Conservation (phyloP, 64 coral and sea anemone genomes). For the Montipora foliosa region DNA sequence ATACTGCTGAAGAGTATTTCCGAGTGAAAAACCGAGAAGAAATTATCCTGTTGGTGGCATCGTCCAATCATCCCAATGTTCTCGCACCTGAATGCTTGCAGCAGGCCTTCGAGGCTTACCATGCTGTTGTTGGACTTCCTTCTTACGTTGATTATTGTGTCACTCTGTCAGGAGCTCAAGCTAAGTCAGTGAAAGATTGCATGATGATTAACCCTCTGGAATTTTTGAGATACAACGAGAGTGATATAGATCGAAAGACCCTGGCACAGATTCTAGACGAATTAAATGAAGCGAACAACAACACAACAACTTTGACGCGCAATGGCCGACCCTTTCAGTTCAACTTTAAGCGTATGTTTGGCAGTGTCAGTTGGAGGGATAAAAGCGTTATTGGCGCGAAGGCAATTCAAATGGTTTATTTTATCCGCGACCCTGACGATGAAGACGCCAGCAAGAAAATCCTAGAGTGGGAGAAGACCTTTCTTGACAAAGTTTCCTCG, state of each 20-base stretch:
- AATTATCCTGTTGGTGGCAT: slow-evolving; percentile 65
- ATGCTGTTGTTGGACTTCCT: slow-evolving; percentile 17
- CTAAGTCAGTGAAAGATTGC: slow-evolving; percentile 33
- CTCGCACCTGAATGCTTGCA: slow-evolving; percentile 58
- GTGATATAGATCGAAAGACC: slow-evolving; percentile 37
- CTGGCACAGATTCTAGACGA: slow-evolving; percentile 19
- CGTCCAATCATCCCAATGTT: slow-evolving; percentile 33
- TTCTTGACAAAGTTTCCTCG: slow-evolving; percentile 33
- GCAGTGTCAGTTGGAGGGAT: slow-evolving; percentile 16
- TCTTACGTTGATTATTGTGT: slow-evolving; percentile 68
- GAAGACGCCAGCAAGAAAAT: slow-evolving; percentile 13
- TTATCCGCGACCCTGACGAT: slow-evolving; percentile 10
- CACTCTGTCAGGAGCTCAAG: slow-evolving; percentile 24
- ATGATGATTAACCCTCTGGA: slow-evolving; percentile 75
- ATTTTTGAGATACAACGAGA: slow-evolving; percentile 58
- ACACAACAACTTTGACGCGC: slow-evolving; percentile 18
- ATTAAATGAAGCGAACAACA: slow-evolving; percentile 18
- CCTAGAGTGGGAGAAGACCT: slow-evolving; percentile 49
- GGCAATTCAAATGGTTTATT: slow-evolving; percentile 72
- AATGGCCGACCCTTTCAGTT: slow-evolving; percentile 61
- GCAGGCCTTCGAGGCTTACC: slow-evolving; percentile 64
- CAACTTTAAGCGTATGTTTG: slow-evolving; percentile 80
- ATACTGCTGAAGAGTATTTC: slow-evolving; percentile 72
- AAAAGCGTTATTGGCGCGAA: slow-evolving; percentile 30
- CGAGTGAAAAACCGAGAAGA: slow-evolving; percentile 38